Evolutionary conservation across 1,140 invertebrate genomes (phyloP).

Genomic region (Drosophila kurseongensis): DNA sequence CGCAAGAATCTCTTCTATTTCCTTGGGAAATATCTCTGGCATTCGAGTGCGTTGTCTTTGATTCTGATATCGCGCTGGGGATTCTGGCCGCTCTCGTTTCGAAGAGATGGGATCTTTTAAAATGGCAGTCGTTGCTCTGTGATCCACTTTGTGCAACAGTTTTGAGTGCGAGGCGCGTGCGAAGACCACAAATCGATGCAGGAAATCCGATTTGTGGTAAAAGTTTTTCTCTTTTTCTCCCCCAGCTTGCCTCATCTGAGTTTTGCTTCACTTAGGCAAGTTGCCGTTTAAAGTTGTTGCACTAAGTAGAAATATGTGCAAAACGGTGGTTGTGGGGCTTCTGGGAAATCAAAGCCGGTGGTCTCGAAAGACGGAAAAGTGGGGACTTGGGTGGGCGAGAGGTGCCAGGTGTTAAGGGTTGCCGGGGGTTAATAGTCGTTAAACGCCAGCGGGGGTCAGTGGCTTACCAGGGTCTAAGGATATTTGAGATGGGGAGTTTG

Average conservation of each 20-base stretch:
- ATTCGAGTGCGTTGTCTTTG: constrained; percentile 51
- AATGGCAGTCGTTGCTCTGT: constrained; percentile 38
- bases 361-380: constrained; percentile 9
- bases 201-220: constrained; percentile 79
- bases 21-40: constrained; percentile 80
- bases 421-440: constrained; percentile 38
- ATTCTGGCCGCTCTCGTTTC: constrained; percentile 62
- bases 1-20: constrained; percentile 75
- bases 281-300: constrained; percentile 42
- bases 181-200: constrained; percentile 64
- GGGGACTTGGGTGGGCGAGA: background rate
- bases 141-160: constrained; percentile 53
- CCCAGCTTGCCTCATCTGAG: constrained; percentile 12
- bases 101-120: constrained; percentile 16
- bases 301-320: constrained; percentile 41
- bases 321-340: constrained; percentile 40
- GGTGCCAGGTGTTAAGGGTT: constrained; percentile 34
- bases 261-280: constrained; percentile 24
- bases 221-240: constrained; percentile 57
- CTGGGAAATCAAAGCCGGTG: constrained; percentile 40
- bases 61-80: constrained; percentile 31
- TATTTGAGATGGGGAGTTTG: constrained; percentile 13
- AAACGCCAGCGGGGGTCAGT: constrained; percentile 30
- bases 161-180: constrained; percentile 35
- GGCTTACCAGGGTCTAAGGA: constrained; percentile 39